Base-by-base conservation (phyloP, 2,797 vertebrate genomes). In the Spondyliosoma cantharus region DNA sequence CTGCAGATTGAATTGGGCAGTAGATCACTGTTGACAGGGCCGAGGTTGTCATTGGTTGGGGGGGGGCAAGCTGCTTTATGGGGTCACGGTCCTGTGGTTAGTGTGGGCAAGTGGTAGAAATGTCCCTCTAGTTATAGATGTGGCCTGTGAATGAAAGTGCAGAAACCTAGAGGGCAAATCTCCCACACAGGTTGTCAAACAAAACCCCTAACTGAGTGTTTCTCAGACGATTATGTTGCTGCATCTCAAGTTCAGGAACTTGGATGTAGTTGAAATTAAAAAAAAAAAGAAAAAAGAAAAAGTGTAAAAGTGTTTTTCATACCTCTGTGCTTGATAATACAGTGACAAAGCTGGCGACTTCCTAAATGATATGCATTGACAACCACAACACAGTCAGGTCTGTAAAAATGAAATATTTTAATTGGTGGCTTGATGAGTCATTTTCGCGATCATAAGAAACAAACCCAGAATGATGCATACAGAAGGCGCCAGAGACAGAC, bases 351-450 rank as follows among this genome's bases (percentile, higher is more conserved):
- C 1, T 17, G 67, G 32, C 71, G 56, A 24, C 64, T 67, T 54
- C 57, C 76, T 1, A 53, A 78, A 78, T 61, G 57, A 86, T 46
- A 76, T 15, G 61, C 82, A 90, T 61, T 75, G 72, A 88, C 64
- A 84, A 88, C 46, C 75, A 90, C 76, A 70, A 89, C 71, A 91
- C 82, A 87, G 57, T 70, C 78, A 58, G 57, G 27, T 91, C 83
- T 93, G 89, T 93, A 95, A 95, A 96, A 96, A 94, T 92, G 92
- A 95, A 91, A 93, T 95, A 88, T 94, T 95, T 96, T 96, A 95
- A 96, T 95, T 91, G 93, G 93, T 94, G 91, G 90, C 86, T 93
- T 91, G 90, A 95, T 93, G 93, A 93, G 93, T 93, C 91, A 91
- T 93, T 91, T 94, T 93, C 94, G 94, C 91, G 93, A 93, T 93